Percentiles rank a stretch among this genome's conserved stretches.
Conservation (phyloP, 2,113 vertebrate genomes). For the Arizona elegans region DNA sequence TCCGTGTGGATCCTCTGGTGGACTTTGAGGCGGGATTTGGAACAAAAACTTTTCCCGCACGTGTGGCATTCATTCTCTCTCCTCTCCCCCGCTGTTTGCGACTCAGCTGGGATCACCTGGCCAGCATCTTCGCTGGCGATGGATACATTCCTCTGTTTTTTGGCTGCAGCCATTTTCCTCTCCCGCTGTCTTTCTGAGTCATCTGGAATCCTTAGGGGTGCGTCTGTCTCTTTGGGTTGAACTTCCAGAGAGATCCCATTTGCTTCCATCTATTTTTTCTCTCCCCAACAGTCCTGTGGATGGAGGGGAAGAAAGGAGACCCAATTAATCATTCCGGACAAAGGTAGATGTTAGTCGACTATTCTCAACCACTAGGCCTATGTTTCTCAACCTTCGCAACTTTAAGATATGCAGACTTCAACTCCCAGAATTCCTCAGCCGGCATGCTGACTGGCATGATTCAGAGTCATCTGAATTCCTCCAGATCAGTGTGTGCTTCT, state of each 20-base stretch:
- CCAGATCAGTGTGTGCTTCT: neutral
- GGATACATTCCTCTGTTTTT: neutral
- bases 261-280: neutral
- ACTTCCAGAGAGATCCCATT: neutral
- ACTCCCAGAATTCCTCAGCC: neutral
- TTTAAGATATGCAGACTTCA: neutral
- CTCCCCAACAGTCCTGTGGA: neutral
- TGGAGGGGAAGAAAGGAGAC: neutral
- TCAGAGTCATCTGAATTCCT: neutral
- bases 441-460: neutral
- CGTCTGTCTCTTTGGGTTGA: neutral
- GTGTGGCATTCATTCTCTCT: neutral
- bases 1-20: slow-evolving; percentile 11
- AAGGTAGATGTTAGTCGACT: neutral
- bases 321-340: neutral
- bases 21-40: neutral
- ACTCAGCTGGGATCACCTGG: neutral
- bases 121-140: neutral
- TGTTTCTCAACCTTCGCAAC: no score
- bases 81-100: neutral
- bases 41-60: neutral
- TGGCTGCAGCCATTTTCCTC: neutral
- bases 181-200: neutral
- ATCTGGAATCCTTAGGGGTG: neutral
- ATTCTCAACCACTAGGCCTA: neutral